Conservation (phyloP, 2,113 vertebrate species). For the Phocoena phocoena region DNA sequence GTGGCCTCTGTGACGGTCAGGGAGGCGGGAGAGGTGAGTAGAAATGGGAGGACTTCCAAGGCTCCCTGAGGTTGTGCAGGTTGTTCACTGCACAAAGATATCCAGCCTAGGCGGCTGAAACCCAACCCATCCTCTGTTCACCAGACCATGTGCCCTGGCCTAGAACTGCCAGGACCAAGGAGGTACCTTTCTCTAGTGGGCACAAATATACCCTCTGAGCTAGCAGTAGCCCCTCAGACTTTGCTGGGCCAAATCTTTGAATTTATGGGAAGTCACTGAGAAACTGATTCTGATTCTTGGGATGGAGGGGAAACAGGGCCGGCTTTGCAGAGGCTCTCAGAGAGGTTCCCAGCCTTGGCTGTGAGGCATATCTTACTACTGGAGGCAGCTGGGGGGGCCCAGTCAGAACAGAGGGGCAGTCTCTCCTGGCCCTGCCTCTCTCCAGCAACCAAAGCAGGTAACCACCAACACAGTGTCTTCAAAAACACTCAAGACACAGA, state of each 20-base stretch:
- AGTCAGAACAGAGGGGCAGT: not conserved
- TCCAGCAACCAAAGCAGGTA: not conserved
- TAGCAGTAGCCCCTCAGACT: not conserved
- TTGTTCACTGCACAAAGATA: not conserved
- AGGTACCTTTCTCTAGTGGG: not conserved
- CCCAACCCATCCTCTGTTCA: not conserved
- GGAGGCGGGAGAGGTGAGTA: not conserved
- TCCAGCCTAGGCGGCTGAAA: not conserved
- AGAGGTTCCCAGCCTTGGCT: not conserved
- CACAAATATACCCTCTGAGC: not conserved
- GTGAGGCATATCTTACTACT: not conserved
- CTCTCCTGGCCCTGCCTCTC: not conserved
- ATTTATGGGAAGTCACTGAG: not conserved
- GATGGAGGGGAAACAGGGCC: not conserved
- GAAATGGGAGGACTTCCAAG: not conserved
- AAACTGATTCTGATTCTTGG: not conserved
- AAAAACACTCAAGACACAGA: constrained; percentile 69
- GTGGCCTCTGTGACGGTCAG: not conserved
- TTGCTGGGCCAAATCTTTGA: not conserved
- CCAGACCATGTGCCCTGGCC: not conserved
- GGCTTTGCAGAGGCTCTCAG: not conserved
- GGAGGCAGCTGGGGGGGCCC: not conserved
- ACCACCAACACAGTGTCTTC: not conserved
- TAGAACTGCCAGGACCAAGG: not conserved
- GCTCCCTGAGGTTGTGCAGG: not conserved